Percentiles rank a stretch among this genome's conserved stretches.
Conservation (phyloP, 2,888 invertebrate species). For the Hydraecia micacea region DNA sequence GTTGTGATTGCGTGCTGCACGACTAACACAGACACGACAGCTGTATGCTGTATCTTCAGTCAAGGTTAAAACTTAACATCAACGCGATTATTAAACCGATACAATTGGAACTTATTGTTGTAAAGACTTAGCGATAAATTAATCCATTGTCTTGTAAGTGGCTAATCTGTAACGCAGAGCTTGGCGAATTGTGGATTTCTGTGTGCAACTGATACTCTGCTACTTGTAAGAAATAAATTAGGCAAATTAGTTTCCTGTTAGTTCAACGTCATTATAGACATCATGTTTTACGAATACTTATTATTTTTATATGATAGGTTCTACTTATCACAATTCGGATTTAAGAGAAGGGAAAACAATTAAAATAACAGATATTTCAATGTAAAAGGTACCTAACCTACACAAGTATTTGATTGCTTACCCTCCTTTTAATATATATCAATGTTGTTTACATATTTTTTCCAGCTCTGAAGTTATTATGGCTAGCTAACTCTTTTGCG, state of each 20-base stretch:
- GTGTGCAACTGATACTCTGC: conserved; percentile 11
- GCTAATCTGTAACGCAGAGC: conserved; percentile 40
- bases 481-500: conserved; percentile 1
- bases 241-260: not conserved
- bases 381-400: not conserved
- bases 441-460: not conserved
- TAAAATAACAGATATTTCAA: not conserved
- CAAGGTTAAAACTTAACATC: conserved; percentile 66
- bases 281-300: not conserved
- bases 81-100: conserved; percentile 54
- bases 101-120: conserved; percentile 60
- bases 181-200: conserved; percentile 33
- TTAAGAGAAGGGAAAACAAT: not conserved
- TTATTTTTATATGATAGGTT: not conserved
- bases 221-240: conserved; percentile 11
- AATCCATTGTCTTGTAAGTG: conserved; percentile 57
- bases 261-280: not conserved
- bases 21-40: conserved; percentile 54
- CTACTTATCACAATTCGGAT: not conserved
- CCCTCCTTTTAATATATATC: too few relatives aligned
- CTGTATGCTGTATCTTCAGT: conserved; percentile 60
- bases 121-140: conserved; percentile 57
- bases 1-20: conserved; percentile 65
- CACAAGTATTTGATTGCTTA: not conserved
- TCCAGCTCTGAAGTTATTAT: not conserved